These are phyloP conservation scores for Ictalurus punctatus DNA, from an alignment of 2,113 vertebrate species.

Conservation along the genomic window DNA sequence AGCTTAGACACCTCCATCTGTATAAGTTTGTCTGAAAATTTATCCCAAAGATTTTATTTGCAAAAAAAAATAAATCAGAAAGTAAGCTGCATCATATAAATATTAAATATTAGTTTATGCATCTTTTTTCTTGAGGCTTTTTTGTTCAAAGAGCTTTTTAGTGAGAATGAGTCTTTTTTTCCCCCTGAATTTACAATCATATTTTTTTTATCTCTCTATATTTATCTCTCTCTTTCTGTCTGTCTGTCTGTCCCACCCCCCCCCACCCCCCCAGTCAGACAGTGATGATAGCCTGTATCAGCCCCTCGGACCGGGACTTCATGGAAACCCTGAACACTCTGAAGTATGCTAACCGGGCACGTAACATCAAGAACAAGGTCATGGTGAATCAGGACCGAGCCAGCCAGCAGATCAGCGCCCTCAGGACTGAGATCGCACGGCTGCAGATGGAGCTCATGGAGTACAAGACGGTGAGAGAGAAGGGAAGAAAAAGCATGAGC, in stretches of 20 bases:
- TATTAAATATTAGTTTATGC: background rate
- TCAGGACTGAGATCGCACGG: constrained; percentile 90
- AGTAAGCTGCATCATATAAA: background rate
- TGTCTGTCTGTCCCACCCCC: constrained; percentile 31
- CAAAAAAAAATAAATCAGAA: background rate
- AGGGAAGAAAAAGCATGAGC: background rate
- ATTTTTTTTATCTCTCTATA: background rate
- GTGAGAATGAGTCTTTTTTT: background rate
- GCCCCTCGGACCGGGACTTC: constrained; percentile 96
- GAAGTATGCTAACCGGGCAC: constrained; percentile 94
- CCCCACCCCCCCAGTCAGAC: constrained; percentile 84
- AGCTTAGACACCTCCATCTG: background rate
- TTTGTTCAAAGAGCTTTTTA: background rate
- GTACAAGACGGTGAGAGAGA: constrained; percentile 87
- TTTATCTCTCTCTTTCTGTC: background rate
- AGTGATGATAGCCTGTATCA: constrained; percentile 96
- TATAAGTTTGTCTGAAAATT: background rate
- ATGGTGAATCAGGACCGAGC: constrained; percentile 94
- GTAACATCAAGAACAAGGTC: constrained; percentile 99
- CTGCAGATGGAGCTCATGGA: constrained; percentile 98
- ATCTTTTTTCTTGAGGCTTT: background rate
- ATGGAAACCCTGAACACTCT: constrained; percentile 97
- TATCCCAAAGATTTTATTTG: background rate
- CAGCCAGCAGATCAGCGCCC: constrained; percentile 92
- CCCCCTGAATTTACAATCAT: background rate